Percentiles rank a stretch among this genome's conserved stretches.
Conservation (phyloP, 2,888 invertebrate genomes). For the Lamproptera curius region DNA sequence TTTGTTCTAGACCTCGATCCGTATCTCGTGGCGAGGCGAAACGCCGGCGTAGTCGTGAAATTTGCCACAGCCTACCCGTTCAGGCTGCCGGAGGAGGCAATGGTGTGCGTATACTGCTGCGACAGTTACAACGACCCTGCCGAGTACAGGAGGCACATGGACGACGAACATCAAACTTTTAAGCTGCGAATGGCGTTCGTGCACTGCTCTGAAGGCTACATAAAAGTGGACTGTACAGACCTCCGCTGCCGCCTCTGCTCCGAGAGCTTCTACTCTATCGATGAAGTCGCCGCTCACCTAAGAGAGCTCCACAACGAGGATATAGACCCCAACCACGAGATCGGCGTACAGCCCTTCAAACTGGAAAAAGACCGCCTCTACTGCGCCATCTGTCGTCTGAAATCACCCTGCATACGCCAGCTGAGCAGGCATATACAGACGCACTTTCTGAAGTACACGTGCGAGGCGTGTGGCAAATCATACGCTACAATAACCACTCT, state of each 20-base stretch:
- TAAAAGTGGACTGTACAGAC: constrained; percentile 61
- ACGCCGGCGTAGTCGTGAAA: constrained; percentile 65
- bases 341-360: constrained; percentile 60
- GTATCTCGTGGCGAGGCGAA: constrained; percentile 60
- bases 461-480: constrained; percentile 63
- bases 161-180: constrained; percentile 51
- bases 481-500: constrained; percentile 56
- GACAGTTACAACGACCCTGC: constrained; percentile 52
- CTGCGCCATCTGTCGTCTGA: constrained; percentile 52
- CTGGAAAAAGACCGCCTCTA: constrained; percentile 47
- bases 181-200: constrained; percentile 53
- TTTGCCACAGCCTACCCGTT: constrained; percentile 69
- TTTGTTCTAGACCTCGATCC: constrained; percentile 68
- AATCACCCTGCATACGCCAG: constrained; percentile 49
- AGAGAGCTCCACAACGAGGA: constrained; percentile 43
- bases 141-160: constrained; percentile 57
- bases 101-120: constrained; percentile 68
- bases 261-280: constrained; percentile 37
- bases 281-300: constrained; percentile 52
- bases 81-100: constrained; percentile 58
- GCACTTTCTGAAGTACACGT: constrained; percentile 59
- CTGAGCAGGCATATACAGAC: constrained; percentile 59
- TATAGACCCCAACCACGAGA: constrained; percentile 40
- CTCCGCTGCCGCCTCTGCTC: constrained; percentile 56
- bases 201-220: constrained; percentile 54